phyloP scores from a whole-genome alignment of 2,888 invertebrate species.

The Serrognathus titanus region DNA sequence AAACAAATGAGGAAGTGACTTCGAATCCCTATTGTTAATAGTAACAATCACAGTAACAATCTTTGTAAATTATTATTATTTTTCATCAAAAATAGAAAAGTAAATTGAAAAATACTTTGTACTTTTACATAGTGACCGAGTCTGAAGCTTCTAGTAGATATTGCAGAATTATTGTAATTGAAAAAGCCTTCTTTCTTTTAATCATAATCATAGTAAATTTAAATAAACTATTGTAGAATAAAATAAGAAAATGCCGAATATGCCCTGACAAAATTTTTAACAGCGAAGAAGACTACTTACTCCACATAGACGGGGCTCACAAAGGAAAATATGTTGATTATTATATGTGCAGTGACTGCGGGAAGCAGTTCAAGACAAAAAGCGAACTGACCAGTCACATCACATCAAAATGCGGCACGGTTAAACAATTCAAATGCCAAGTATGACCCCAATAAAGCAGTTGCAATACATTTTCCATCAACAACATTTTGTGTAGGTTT shows the following conservation, averaged over 20 bases:
- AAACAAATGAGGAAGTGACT: too few relatives aligned
- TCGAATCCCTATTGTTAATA: too few relatives aligned
- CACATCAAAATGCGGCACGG: constrained; percentile 48
- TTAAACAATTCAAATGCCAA: constrained; percentile 45
- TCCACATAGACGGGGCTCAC: constrained; percentile 45
- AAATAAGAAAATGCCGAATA: constrained; percentile 25
- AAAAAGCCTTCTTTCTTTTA: too few relatives aligned
- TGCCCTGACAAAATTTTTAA: constrained; percentile 36
- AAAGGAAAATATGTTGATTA: constrained; percentile 42
- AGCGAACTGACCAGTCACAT: constrained; percentile 42
- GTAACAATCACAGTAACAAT: too few relatives aligned
- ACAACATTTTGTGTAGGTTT: constrained; percentile 28
- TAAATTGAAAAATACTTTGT: too few relatives aligned
- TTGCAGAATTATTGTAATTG: too few relatives aligned
- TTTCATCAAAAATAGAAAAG: too few relatives aligned
- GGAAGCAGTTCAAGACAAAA: constrained; percentile 46
- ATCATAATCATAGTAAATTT: not conserved
- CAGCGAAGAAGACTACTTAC: constrained; percentile 41
- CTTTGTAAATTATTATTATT: too few relatives aligned
- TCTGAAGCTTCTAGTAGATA: too few relatives aligned
- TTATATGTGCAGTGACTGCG: constrained; percentile 48
- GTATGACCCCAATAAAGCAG: constrained; percentile 18
- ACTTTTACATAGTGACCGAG: too few relatives aligned
- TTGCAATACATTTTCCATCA: not conserved
- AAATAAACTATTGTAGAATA: constrained; percentile 5